Evolutionary conservation across 2,888 invertebrate species (phyloP).

Genomic region (Pseudanteris insignis): DNA sequence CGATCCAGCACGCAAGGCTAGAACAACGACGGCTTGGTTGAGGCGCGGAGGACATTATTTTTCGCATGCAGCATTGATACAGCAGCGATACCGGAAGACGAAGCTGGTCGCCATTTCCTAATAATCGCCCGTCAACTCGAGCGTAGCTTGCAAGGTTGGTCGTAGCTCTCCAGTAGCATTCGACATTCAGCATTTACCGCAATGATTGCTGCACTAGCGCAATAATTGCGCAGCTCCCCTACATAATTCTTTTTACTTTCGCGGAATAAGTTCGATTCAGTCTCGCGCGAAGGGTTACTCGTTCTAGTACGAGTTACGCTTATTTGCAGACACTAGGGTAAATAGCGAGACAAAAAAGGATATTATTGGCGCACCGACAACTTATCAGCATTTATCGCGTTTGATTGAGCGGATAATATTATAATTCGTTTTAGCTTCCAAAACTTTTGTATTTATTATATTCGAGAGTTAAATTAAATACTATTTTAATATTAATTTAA

Average conservation of each 20-base stretch:
- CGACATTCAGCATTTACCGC: constrained; percentile 51
- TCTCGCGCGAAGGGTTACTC: constrained; percentile 33
- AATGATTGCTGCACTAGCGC: constrained; percentile 60
- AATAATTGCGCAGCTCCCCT: constrained; percentile 64
- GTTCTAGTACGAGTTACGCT: constrained; percentile 26
- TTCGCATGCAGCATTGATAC: not conserved
- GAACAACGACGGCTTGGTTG: too few species aligned
- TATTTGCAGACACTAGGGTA: constrained; percentile 41
- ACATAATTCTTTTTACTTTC: constrained; percentile 50
- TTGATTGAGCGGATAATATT: not conserved
- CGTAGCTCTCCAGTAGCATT: constrained; percentile 38
- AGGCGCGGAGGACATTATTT: constrained; percentile 11
- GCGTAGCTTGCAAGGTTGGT: constrained; percentile 19
- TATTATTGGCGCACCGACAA: constrained; percentile 14
- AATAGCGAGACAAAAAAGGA: constrained; percentile 21
- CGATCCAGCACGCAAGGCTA: too few species aligned
- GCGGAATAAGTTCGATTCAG: constrained; percentile 32
- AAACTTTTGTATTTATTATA: too few species aligned
- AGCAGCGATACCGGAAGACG: constrained; percentile 14
- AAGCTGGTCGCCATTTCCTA: constrained; percentile 26
- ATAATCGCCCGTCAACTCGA: constrained; percentile 21
- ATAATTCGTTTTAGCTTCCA: not conserved
- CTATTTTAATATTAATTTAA: too few species aligned
- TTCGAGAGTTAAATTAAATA: too few species aligned
- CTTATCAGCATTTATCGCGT: not conserved